Base-by-base conservation (phyloP, 2,888 invertebrate genomes). In the Xylophagus ater region DNA sequence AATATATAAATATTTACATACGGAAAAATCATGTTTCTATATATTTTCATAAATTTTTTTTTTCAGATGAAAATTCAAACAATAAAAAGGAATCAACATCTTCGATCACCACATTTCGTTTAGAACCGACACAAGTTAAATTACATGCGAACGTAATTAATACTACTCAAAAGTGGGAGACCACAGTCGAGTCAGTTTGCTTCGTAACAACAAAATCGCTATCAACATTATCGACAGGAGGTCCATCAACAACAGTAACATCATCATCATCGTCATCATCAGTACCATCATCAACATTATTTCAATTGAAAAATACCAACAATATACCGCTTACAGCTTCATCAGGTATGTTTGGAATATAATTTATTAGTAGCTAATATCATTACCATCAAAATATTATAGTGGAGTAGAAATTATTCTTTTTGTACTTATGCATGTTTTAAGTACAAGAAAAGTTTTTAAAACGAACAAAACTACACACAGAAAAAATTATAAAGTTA, bases 111-210 rank as follows among this genome's bases (percentile, higher is more conserved):
- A 41, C 41, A 33, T 34, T 39, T 20, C 40, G 32, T 21, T 20
- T 40, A 18, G 38, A 39, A 13, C 40, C 39, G 19, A 23, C 31
- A 15, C 38, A 38, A 23, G 39, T 30, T n/a, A 52, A 56, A 10
- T 45, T 62, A 2, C 56, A 60, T 33, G 57, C 58, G 42, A 61
- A 60, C 42, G 56, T 53, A 21, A 61, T 62, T 44, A 63, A 60
- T 47, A 58, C 62, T 31, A 61, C 59, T 42, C 60, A 65, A 45
- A 65, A 61, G 51, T 65, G 63, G 65, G 62, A 65, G 45, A 64
- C 64, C 13, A 65, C 62, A 15, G 53, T 64, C 4, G 63, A 63
- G 45, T 62, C 64, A 20, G 56, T 63, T 37, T 61, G 60, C 44
- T 63, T 59, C 51, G 58, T 64, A 41, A 59, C 59, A 51, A 59